phyloP scores from a whole-genome alignment of 2,797 vertebrate genomes.

The Trichosurus vulpecula region DNA sequence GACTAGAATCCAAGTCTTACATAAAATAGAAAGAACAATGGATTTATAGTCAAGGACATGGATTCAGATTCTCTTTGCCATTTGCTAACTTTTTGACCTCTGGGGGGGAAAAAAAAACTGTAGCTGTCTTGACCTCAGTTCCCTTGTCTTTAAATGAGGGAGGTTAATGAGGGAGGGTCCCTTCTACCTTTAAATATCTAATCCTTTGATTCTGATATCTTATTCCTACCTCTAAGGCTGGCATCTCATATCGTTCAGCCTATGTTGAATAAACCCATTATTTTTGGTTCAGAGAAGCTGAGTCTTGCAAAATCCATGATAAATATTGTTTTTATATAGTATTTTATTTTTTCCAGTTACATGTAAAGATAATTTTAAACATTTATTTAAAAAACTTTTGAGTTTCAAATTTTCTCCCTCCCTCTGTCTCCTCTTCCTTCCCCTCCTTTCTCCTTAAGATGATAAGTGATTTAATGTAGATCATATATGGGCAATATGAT shows the following conservation, averaged over 20 bases:
- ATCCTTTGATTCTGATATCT: background rate
- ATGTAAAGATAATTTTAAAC: background rate
- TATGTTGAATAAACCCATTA: background rate
- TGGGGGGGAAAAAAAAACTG: constrained; percentile 2
- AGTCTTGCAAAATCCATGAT: background rate
- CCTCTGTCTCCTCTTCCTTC: background rate
- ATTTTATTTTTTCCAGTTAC: background rate
- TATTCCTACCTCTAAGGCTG: background rate
- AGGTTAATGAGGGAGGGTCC: background rate
- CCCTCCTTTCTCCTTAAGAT: background rate
- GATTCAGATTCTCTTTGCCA: background rate
- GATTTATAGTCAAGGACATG: background rate
- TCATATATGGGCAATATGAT: background rate
- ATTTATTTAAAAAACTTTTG: background rate
- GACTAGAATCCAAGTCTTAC: background rate
- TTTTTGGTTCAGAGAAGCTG: background rate
- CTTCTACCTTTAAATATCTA: background rate
- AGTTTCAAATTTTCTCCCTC: background rate
- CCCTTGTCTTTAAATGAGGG: constrained; percentile 21
- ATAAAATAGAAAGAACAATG: background rate
- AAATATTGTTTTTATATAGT: background rate
- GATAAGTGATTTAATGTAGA: background rate
- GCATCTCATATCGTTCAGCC: background rate
- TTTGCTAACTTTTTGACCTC: background rate
- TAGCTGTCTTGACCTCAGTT: background rate